A percentile compares a stretch with the other conserved stretches of the same genome.
Evolutionary conservation across 2,888 invertebrate genomes (phyloP).

Genomic region (Rotaria magnacalcarata): DNA sequence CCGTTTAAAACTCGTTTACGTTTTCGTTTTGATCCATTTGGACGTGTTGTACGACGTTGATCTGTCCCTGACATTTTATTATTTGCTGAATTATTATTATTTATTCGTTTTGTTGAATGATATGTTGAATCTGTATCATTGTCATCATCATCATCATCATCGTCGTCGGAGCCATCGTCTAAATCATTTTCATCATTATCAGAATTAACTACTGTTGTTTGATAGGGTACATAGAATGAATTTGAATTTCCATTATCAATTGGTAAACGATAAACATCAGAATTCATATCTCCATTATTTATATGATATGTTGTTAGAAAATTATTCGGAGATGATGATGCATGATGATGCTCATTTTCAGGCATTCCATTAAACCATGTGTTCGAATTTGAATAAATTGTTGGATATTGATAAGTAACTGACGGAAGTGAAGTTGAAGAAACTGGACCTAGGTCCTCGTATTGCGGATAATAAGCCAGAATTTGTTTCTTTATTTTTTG

Average conservation of each 20-base stretch:
- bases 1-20: slow-evolving; percentile 45
- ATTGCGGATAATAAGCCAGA: slow-evolving; percentile 3
- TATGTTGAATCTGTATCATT: neutral
- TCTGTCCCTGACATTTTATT: neutral
- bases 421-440: neutral
- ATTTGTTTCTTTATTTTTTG: neutral
- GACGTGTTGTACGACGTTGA: neutral
- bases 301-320: neutral
- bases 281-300: neutral
- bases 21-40: slow-evolving; percentile 42
- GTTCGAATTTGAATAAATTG: neutral
- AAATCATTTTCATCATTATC: slow-evolving; percentile 35
- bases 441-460: neutral
- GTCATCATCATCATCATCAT: slow-evolving; percentile 25
- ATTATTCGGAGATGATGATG: neutral
- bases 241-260: neutral
- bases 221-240: neutral
- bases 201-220: neutral
- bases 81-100: neutral
- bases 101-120: neutral
- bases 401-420: neutral
- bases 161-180: neutral
- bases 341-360: neutral
- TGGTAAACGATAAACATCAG: neutral
- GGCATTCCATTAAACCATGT: slow-evolving; percentile 1